phyloP scores from a whole-genome alignment of 1,140 invertebrate species.

The Psix sp. region DNA sequence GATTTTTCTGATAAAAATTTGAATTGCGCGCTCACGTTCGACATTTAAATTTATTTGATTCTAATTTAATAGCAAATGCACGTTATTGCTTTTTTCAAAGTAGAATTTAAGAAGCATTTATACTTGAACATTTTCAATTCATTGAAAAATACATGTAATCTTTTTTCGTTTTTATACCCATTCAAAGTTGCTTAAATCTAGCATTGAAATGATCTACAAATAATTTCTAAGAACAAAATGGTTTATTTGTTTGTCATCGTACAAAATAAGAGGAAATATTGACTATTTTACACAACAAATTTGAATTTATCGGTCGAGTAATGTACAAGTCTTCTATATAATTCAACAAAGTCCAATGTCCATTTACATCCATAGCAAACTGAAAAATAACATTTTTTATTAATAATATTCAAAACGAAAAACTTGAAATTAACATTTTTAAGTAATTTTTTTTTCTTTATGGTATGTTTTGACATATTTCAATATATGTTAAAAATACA shows the following conservation, averaged over 20 bases:
- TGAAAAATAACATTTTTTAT: too few relatives aligned
- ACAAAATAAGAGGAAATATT: too few relatives aligned
- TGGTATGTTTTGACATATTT: neutral
- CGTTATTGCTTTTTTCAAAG: too few relatives aligned
- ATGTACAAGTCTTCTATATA: neutral
- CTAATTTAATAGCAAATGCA: neutral
- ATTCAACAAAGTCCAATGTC: neutral
- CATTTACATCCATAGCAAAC: constrained; percentile 77
- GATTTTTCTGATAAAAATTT: too few relatives aligned
- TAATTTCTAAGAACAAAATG: too few relatives aligned
- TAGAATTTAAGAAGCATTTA: neutral
- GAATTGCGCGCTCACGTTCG: too few relatives aligned
- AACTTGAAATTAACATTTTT: constrained; percentile 1
- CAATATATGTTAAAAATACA: neutral
- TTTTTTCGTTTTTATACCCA: too few relatives aligned
- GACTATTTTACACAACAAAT: constrained; percentile 1
- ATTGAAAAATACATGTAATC: neutral
- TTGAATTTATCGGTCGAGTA: neutral
- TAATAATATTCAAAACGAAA: too few relatives aligned
- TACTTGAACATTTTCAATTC: neutral
- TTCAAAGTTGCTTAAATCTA: too few relatives aligned
- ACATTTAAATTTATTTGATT: neutral
- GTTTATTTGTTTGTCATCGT: too few relatives aligned
- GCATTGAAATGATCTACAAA: too few relatives aligned
- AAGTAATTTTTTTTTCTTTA: neutral